Evolutionary conservation across 2,888 invertebrate species (phyloP).

Genomic region (Amiota communis): DNA sequence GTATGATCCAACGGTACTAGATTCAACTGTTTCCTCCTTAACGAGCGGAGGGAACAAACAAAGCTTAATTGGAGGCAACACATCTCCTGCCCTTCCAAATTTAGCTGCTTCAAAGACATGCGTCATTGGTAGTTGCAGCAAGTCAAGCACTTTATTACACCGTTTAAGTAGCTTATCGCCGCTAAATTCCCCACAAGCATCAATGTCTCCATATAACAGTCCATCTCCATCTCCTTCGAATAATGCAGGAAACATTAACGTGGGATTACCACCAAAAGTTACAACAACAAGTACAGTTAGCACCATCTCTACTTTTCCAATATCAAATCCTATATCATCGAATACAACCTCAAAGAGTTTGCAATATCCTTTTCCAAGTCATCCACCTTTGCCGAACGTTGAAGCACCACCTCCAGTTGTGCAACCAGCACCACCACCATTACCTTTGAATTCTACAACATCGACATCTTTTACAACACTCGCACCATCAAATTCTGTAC

Average conservation of each 20-base stretch:
- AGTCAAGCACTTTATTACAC: constrained; percentile 60
- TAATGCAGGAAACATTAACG: constrained; percentile 38
- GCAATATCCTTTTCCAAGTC: constrained; percentile 86
- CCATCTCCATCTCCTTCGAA: constrained; percentile 72
- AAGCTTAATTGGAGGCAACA: constrained; percentile 51
- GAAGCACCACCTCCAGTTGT: constrained; percentile 67
- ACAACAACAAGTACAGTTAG: constrained; percentile 27
- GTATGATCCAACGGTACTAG: constrained; percentile 77
- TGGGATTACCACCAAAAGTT: not conserved
- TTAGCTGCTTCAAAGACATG: constrained; percentile 68
- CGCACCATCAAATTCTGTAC: constrained; percentile 34
- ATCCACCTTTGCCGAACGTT: constrained; percentile 78
- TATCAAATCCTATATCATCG: constrained; percentile 54
- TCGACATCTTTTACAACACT: constrained; percentile 38
- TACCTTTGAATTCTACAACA: constrained; percentile 42
- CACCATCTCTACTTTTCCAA: constrained; percentile 27
- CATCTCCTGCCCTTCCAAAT: constrained; percentile 71
- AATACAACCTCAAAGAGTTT: constrained; percentile 73
- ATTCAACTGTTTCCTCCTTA: constrained; percentile 36
- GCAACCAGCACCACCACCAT: constrained; percentile 61
- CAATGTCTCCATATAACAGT: constrained; percentile 72
- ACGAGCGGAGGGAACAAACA: constrained; percentile 33
- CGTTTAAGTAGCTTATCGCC: constrained; percentile 71
- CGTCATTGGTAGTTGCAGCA: constrained; percentile 54
- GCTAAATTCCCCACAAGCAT: constrained; percentile 73